Evolutionary conservation across 2,888 invertebrate genomes (phyloP).

Genomic region (Rhagonycha fulva): DNA sequence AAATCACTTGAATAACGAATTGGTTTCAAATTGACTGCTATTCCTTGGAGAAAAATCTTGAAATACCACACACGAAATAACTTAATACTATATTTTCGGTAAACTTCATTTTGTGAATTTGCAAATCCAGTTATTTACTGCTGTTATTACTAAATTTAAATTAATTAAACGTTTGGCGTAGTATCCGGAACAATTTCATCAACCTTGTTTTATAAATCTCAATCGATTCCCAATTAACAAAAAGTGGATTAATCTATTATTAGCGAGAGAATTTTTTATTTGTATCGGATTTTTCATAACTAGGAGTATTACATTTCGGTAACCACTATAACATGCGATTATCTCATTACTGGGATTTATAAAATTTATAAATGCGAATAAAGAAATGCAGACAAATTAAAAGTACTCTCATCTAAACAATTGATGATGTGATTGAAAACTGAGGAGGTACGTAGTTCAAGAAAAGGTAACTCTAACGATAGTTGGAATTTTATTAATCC

Average conservation of each 20-base stretch:
- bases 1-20: background rate
- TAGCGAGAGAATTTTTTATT: background rate
- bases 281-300: background rate
- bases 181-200: background rate
- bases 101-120: background rate
- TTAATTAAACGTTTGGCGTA: background rate
- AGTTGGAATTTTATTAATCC: too few species aligned
- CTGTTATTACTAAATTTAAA: background rate
- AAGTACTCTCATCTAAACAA: too few species aligned
- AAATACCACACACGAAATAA: background rate
- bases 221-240: background rate
- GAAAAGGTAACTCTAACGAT: too few species aligned
- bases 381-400: too few species aligned
- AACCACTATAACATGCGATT: background rate
- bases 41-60: background rate
- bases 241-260: background rate
- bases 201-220: background rate
- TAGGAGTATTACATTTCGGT: background rate
- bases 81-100: too few species aligned
- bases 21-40: background rate
- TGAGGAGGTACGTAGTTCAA: too few species aligned
- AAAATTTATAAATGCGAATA: background rate
- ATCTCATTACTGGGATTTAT: background rate
- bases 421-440: too few species aligned
- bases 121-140: background rate